Conservation (phyloP, 2,888 invertebrate species). For the Leptarthrus brevirostris region DNA sequence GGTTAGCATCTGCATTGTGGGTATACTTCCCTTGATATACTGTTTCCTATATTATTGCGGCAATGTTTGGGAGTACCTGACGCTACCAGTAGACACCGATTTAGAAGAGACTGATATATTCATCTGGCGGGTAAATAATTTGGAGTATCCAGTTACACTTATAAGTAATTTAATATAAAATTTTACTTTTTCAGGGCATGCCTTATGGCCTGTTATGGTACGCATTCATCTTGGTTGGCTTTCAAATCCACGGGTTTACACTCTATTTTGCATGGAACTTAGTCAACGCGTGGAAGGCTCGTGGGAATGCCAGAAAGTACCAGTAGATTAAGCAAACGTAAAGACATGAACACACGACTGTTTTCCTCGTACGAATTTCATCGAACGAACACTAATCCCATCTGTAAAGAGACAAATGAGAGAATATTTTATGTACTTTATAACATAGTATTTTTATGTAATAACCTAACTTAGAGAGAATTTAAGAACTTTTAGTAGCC, state of each 20-base stretch:
- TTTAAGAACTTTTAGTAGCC: constrained; percentile 10
- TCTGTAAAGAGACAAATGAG: constrained; percentile 12
- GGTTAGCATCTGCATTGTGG: constrained; percentile 82
- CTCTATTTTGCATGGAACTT: constrained; percentile 86
- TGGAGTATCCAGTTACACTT: neutral
- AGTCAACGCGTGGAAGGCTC: constrained; percentile 83
- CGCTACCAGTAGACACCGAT: constrained; percentile 58
- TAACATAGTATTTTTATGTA: constrained; percentile 29
- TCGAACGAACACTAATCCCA: constrained; percentile 33
- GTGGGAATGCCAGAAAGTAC: constrained; percentile 76
- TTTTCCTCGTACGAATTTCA: constrained; percentile 28
- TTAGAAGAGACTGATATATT: constrained; percentile 76
- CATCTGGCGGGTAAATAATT: constrained; percentile 80
- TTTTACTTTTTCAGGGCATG: constrained; percentile 74
- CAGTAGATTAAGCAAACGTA: constrained; percentile 68
- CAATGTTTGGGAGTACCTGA: constrained; percentile 85
- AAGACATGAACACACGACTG: constrained; percentile 59
- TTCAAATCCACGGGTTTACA: constrained; percentile 90
- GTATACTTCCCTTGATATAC: constrained; percentile 83
- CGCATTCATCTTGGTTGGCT: constrained; percentile 85
- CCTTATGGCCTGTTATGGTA: constrained; percentile 95
- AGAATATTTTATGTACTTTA: constrained; percentile 33
- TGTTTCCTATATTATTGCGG: constrained; percentile 84
- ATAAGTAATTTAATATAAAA: neutral
- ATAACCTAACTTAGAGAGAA: neutral